Conservation (phyloP, 2,113 vertebrate genomes). For the Toxotes chatareus region DNA sequence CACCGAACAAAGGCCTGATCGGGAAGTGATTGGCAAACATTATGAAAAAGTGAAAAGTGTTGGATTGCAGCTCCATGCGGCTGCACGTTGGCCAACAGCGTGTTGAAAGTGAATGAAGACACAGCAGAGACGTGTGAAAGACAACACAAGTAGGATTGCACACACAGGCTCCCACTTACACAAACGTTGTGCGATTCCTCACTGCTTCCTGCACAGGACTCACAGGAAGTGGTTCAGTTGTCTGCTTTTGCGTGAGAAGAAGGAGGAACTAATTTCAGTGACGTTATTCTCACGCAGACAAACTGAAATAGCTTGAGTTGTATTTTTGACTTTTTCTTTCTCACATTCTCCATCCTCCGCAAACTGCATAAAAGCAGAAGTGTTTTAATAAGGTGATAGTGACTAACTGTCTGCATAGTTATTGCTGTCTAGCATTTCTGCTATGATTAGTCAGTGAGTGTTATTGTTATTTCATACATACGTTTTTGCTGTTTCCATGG, state of each 20-base stretch:
- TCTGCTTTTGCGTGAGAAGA: slow-evolving; percentile 79
- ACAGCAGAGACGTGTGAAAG: slow-evolving; percentile 31
- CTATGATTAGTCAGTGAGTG: slow-evolving; percentile 8
- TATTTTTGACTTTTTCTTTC: slow-evolving; percentile 66
- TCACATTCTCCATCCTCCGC: slow-evolving; percentile 33
- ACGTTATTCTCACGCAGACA: slow-evolving; percentile 76
- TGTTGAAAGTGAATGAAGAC: slow-evolving; percentile 75
- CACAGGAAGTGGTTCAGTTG: slow-evolving; percentile 51
- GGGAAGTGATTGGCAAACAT: slow-evolving; percentile 53
- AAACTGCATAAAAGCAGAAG: slow-evolving; percentile 71
- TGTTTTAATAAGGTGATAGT: slow-evolving; percentile 49
- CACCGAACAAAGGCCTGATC: background rate
- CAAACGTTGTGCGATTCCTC: slow-evolving; percentile 17
- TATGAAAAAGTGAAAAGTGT: slow-evolving; percentile 67
- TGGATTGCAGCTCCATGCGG: slow-evolving; percentile 51
- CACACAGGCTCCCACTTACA: slow-evolving; percentile 25
- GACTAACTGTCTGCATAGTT: slow-evolving; percentile 60
- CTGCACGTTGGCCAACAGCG: slow-evolving; percentile 56
- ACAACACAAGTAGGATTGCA: slow-evolving; percentile 26
- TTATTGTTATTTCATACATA: background rate
- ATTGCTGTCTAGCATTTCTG: slow-evolving; percentile 46
- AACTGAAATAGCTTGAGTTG: slow-evolving; percentile 65
- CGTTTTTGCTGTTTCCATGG: slow-evolving; percentile 24
- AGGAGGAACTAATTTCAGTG: slow-evolving; percentile 75
- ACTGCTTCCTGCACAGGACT: slow-evolving; percentile 26